These are phyloP conservation scores for Dasyprocta punctata DNA, from an alignment of 2,113 vertebrate genomes.

Conservation along the genomic window DNA sequence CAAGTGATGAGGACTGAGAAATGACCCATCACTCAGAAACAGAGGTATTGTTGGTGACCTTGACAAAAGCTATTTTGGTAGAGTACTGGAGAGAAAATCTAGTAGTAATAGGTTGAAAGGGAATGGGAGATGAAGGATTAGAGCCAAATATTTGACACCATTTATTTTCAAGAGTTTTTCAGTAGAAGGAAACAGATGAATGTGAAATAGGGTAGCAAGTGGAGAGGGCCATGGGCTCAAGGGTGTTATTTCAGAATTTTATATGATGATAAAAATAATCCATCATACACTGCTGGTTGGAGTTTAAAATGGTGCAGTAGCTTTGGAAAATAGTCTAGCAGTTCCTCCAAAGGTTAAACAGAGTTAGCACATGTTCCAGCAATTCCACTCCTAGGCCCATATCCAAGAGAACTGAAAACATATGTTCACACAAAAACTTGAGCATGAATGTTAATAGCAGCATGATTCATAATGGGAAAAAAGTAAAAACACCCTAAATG, in stretches of 20 bases:
- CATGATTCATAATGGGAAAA: background rate
- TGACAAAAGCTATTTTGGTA: background rate
- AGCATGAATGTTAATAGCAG: background rate
- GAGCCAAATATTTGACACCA: background rate
- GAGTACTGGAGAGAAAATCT: background rate
- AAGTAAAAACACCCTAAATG: background rate
- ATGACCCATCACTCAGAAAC: background rate
- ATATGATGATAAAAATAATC: background rate
- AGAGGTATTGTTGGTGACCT: background rate
- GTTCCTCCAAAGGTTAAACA: background rate
- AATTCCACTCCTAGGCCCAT: background rate
- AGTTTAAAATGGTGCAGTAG: background rate
- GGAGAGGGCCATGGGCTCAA: background rate
- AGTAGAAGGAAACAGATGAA: background rate
- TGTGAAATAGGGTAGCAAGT: background rate
- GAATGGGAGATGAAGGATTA: background rate
- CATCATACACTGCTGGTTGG: background rate
- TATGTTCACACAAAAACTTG: background rate
- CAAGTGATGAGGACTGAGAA: background rate
- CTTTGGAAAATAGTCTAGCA: background rate
- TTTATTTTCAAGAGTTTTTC: background rate
- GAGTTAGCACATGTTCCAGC: background rate
- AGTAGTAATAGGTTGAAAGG: background rate
- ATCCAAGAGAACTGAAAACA: conserved; percentile 5
- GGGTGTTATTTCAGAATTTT: conserved; percentile 11